A percentile compares a stretch with the other conserved stretches of the same genome.
These are phyloP conservation scores for Heliothis peltigera DNA, from an alignment of 2,888 invertebrate species.

Conservation along the genomic window DNA sequence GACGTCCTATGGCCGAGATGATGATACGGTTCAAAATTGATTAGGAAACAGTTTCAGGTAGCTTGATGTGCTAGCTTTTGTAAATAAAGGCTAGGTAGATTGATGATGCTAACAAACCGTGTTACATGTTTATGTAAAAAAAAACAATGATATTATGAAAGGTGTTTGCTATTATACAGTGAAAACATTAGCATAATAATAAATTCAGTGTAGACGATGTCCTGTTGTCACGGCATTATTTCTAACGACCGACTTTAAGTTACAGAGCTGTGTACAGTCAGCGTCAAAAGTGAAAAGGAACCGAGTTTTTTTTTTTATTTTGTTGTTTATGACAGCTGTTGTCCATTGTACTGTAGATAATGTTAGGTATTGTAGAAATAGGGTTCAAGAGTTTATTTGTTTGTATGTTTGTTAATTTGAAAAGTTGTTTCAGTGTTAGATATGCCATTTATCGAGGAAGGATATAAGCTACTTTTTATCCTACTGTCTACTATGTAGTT, in stretches of 20 bases:
- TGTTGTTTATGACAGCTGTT: not conserved
- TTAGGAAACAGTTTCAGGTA: too few relatives aligned
- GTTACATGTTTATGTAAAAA: constrained; percentile 1
- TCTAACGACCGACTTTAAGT: not conserved
- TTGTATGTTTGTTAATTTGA: too few relatives aligned
- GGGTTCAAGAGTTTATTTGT: too few relatives aligned
- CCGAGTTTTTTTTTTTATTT: not conserved
- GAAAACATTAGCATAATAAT: constrained; percentile 44
- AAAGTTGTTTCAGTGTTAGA: too few relatives aligned
- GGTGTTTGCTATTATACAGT: constrained; percentile 31
- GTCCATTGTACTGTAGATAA: not conserved
- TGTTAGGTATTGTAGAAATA: too few relatives aligned
- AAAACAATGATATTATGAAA: constrained; percentile 14
- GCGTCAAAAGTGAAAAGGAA: not conserved
- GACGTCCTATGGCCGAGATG: too few relatives aligned
- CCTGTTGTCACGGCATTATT: constrained; percentile 35
- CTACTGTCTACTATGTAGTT: too few relatives aligned
- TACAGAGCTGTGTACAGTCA: not conserved
- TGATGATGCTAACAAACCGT: not conserved
- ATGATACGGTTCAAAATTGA: too few relatives aligned
- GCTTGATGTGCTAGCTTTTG: too few relatives aligned
- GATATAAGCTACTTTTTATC: too few relatives aligned
- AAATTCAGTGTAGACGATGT: constrained; percentile 32
- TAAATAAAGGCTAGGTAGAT: too few relatives aligned
- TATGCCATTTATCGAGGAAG: too few relatives aligned